Conservation (phyloP, 2,888 invertebrate species). For the Rhingia rostrata region DNA sequence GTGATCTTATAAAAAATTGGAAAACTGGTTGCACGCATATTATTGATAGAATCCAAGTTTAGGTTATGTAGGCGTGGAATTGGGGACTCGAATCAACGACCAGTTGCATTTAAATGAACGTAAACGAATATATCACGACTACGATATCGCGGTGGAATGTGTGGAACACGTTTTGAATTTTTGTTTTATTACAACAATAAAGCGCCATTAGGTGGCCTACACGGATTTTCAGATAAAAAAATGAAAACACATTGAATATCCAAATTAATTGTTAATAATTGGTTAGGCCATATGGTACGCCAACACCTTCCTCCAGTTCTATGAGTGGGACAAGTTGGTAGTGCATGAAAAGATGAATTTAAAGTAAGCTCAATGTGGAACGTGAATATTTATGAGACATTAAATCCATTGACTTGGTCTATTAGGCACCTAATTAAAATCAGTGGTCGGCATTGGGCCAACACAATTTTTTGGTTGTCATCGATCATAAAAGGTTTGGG, state of each 20-base stretch:
- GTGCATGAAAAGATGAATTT: background rate
- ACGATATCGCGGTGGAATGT: background rate
- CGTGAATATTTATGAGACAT: no score
- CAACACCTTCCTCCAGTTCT: slow-evolving; percentile 31
- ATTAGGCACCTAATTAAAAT: no score
- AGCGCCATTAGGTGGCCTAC: slow-evolving; percentile 42
- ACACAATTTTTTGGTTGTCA: no score
- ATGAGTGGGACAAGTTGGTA: slow-evolving; percentile 19
- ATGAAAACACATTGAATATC: background rate
- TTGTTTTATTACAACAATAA: slow-evolving; percentile 32
- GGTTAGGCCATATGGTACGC: slow-evolving; percentile 4
- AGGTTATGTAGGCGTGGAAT: slow-evolving; percentile 18
- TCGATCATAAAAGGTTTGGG: no score
- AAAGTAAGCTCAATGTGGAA: background rate
- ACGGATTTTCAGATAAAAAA: background rate
- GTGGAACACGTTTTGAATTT: slow-evolving; percentile 10
- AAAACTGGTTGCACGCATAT: slow-evolving; percentile 3
- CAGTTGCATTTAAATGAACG: slow-evolving; percentile 15
- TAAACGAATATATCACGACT: background rate
- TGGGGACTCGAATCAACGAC: background rate
- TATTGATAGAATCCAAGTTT: no score
- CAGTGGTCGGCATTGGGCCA: no score
- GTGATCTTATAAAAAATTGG: background rate
- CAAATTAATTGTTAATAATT: slow-evolving; percentile 13
- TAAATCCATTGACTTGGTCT: no score